Evolutionary conservation across 2,797 vertebrate species (phyloP).

Genomic region (Neosalanx taihuensis): DNA sequence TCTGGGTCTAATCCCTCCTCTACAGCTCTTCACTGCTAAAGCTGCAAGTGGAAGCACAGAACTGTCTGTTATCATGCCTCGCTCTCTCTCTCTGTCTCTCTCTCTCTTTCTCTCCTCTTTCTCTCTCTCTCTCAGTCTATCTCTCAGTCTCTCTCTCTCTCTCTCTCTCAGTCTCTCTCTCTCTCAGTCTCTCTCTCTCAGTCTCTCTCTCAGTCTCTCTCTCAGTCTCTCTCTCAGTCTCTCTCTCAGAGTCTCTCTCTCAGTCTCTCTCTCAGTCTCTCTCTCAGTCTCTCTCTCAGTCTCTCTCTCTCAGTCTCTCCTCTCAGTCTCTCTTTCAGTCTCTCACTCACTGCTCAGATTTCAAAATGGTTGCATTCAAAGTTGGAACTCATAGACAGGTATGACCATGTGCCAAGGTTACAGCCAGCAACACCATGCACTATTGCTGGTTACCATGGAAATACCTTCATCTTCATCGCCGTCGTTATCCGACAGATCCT

Average conservation of each 20-base stretch:
- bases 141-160: conserved; percentile 14
- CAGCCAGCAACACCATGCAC: conserved; percentile 71
- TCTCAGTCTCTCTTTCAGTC: conserved; percentile 25
- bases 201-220: too few species aligned
- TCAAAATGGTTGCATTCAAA: conserved; percentile 31
- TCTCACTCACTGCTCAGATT: conserved; percentile 6
- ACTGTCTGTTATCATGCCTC: conserved; percentile 61
- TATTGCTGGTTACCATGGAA: conserved; percentile 81
- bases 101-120: neutral
- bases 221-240: too few species aligned
- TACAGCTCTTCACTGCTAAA: conserved; percentile 72
- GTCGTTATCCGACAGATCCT: conserved; percentile 99
- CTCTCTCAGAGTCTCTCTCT: too few species aligned
- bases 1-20: conserved; percentile 75
- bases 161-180: neutral
- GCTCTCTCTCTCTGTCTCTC: conserved; percentile 33
- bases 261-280: neutral
- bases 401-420: conserved; percentile 28
- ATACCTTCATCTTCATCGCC: conserved; percentile 99
- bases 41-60: conserved; percentile 62
- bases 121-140: too few species aligned
- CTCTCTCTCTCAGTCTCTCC: neutral
- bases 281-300: conserved; percentile 20
- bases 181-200: neutral
- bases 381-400: conserved; percentile 22